Conservation (phyloP, 2,888 invertebrate genomes). For the Sphaerophoria rueppellii region DNA sequence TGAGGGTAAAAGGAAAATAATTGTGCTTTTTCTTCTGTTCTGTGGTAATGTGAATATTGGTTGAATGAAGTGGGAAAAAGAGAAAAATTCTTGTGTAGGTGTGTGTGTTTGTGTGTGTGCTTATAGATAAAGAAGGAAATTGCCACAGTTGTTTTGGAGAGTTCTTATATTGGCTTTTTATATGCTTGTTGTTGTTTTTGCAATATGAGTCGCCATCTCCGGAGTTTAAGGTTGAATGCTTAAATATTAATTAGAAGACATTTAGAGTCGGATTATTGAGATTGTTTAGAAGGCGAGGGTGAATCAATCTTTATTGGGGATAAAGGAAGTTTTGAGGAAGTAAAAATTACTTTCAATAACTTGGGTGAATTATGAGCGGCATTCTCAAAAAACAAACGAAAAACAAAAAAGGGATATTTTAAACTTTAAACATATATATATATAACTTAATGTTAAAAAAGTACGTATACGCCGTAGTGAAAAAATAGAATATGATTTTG, state of each 20-base stretch:
- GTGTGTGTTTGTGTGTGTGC: not conserved
- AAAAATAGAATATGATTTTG: too few species aligned
- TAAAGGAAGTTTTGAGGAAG: not conserved
- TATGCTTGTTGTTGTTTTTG: constrained; percentile 37
- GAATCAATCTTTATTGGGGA: constrained; percentile 48
- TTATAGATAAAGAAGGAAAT: constrained; percentile 43
- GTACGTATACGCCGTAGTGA: too few species aligned
- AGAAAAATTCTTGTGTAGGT: not conserved
- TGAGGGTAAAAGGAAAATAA: constrained; percentile 43
- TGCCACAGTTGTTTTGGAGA: constrained; percentile 70
- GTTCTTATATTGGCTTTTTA: not conserved
- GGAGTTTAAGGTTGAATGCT: constrained; percentile 41
- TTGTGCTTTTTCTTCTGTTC: constrained; percentile 22
- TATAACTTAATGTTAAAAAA: too few species aligned
- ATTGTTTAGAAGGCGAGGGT: not conserved
- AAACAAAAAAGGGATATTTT: too few species aligned
- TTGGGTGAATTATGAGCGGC: not conserved
- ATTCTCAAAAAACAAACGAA: not conserved
- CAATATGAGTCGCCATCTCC: constrained; percentile 17
- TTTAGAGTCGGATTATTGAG: constrained; percentile 59
- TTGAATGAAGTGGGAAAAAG: not conserved
- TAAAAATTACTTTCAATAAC: constrained; percentile 12
- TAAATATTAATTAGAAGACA: constrained; percentile 70
- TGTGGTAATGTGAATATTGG: constrained; percentile 21
- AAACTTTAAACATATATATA: too few species aligned